Base-by-base conservation (phyloP, 2,797 vertebrate species). In the Thunnus albacares region DNA sequence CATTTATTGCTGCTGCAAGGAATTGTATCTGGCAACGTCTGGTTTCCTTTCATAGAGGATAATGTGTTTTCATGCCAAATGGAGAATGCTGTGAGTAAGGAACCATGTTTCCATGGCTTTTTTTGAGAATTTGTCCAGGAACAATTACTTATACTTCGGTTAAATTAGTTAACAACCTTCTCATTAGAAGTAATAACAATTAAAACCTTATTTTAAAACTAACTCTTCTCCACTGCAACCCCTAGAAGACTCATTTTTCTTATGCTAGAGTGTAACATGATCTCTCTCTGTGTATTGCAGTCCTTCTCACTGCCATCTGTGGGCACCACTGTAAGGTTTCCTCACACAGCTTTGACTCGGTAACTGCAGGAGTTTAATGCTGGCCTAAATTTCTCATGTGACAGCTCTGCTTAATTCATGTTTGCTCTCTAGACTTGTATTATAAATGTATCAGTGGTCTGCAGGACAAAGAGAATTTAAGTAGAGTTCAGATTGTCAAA, bases 291-390 rank as follows among this genome's bases (percentile, higher is more conserved):
- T 24, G 5, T 43, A 38, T 35, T 47, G 26, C 33, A 33, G 47
- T 57, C n/a, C 51, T 55, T 49, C 53, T 63, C 20, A 6, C n/a
- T 28, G 22, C 60, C 65, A 49, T 52, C 53, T 35, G 56, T 60
- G 68, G 41, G 28, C 67, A 58, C 59, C 30, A 20, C 3, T 67
- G 56, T 66, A 22, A 33, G 43, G 28, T 35, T 26, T 55, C 71
- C 47, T 56, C 60, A 17, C 43, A 28, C 53, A 28, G 47, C 13
- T 67, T 17, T 28, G 11, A 38, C 64, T 53, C 1, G 14, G 41
- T 10, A 55, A 20, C 26, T 33, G 33, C 18, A 9, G 33, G 4
- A 45, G 30, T 56, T 24, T 55, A 22, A 28, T 11, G 18, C 33
- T 12, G 30, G 6, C n/a, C 6, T 22, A 6, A 63, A 57, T 33